phyloP scores from a whole-genome alignment of 2,888 invertebrate genomes.

The Odontocolon sp. region DNA sequence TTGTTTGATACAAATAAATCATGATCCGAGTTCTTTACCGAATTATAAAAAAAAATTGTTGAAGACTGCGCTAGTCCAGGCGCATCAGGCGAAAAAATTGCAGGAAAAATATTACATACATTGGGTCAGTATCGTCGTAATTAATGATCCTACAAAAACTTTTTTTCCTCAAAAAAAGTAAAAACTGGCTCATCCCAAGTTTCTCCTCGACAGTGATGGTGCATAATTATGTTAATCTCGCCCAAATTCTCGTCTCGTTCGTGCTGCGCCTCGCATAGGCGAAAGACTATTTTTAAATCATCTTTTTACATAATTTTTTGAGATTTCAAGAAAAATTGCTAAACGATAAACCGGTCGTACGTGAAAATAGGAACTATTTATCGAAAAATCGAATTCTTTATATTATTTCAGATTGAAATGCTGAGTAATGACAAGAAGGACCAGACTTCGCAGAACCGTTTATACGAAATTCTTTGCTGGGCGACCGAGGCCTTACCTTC shows the following conservation, averaged over 20 bases:
- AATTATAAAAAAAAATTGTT: constrained; percentile 82
- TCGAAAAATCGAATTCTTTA: no score
- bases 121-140: constrained; percentile 80
- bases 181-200: no score
- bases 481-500: constrained; percentile 81
- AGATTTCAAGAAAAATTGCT: no score
- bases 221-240: no score
- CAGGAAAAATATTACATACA: constrained; percentile 82
- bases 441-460: constrained; percentile 69
- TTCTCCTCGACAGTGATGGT: no score
- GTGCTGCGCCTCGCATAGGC: no score
- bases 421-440: constrained; percentile 68
- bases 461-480: constrained; percentile 77
- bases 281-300: no score
- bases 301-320: neutral
- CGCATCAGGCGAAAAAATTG: constrained; percentile 81
- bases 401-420: constrained; percentile 71
- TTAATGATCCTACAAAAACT: no score
- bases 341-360: no score
- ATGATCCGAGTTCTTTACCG: constrained; percentile 80
- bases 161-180: no score
- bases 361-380: no score
- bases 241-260: no score
- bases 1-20: constrained; percentile 82
- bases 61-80: constrained; percentile 82